Evolutionary conservation across 2,113 vertebrate species (phyloP), one percentile per base, ranked within the genome.

Genomic region (Nycticorax nycticorax): DNA sequence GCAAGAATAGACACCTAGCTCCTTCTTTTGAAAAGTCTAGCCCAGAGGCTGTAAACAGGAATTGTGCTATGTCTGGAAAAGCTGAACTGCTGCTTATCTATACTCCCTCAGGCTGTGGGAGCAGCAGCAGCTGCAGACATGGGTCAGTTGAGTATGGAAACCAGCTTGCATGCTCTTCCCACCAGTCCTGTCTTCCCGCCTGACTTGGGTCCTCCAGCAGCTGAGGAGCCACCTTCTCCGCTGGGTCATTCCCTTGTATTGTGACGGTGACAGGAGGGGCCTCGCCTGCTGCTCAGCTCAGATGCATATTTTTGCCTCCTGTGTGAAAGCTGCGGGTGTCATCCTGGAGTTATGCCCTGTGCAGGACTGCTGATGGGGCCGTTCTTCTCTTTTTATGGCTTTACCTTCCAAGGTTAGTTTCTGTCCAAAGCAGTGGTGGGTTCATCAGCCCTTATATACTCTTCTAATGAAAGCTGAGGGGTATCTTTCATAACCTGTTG

Each of bases 31-130:
- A 97, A 96, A 96, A 97, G 75, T 89, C 87, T 95, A 96, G 95
- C 95, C 95, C 88, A 94, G 85, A 95, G 96, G 96, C 96, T 89
- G 89, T 95, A 95, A 95, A 95, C 92, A 95, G 94, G 93, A 95
- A 93, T 95, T 92, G 94, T 91, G 84, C 96, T 95, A 84, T 85
- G 95, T 95, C 95, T 96, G 95, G 95, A 97, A 89, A 95, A 96
- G 95, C 95, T 88, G 95, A 93, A 63, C 88, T 93, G 82, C 95
- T 93, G 68, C 94, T 96, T 95, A 94, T 95, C 91, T 79, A 69
- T n/a, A 5, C 80, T 91, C 80, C 94, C 66, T 4, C 2, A 0
- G 91, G 96, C 92, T 82, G 66, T 93, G 89, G 89, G 96, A 97
- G 92, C 84, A 96, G 85, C 87, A 88, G 66, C 88, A 91, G 92